phyloP scores from a whole-genome alignment of 2,888 invertebrate genomes.

The Mechanitis mazaeus region DNA sequence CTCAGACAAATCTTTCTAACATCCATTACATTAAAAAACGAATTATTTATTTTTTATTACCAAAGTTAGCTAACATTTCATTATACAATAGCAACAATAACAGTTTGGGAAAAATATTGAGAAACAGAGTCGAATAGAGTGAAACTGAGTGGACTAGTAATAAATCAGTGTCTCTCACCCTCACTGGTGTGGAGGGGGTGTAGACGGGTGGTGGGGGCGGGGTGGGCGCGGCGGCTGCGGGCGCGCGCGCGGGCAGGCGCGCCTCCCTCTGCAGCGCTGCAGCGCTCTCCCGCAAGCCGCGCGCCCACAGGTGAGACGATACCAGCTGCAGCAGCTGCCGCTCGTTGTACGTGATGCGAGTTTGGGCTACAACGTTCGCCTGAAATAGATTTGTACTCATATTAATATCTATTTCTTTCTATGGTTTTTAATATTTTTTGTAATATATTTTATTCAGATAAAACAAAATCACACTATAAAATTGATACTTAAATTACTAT shows the following conservation, averaged over 20 bases:
- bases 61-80: too few species aligned
- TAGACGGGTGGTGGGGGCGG: conserved; percentile 73
- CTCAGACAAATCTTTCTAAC: too few species aligned
- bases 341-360: conserved; percentile 95
- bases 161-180: conserved; percentile 46
- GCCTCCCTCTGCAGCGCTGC: conserved; percentile 86
- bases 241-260: conserved; percentile 75
- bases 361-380: conserved; percentile 97
- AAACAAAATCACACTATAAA: too few species aligned
- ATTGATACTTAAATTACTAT: too few species aligned
- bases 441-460: neutral
- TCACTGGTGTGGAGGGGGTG: conserved; percentile 69
- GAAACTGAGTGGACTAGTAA: neutral
- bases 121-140: too few species aligned
- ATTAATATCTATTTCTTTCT: neutral
- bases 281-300: conserved; percentile 86
- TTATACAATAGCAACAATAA: too few species aligned
- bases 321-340: conserved; percentile 94
- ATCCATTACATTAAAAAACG: too few species aligned
- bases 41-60: too few species aligned
- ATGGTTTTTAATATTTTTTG: neutral
- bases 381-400: conserved; percentile 36
- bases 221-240: conserved; percentile 61
- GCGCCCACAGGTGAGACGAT: conserved; percentile 87
- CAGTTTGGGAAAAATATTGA: too few species aligned